phyloP scores from a whole-genome alignment of 2,113 vertebrate genomes.

The Clarias batrachus region DNA sequence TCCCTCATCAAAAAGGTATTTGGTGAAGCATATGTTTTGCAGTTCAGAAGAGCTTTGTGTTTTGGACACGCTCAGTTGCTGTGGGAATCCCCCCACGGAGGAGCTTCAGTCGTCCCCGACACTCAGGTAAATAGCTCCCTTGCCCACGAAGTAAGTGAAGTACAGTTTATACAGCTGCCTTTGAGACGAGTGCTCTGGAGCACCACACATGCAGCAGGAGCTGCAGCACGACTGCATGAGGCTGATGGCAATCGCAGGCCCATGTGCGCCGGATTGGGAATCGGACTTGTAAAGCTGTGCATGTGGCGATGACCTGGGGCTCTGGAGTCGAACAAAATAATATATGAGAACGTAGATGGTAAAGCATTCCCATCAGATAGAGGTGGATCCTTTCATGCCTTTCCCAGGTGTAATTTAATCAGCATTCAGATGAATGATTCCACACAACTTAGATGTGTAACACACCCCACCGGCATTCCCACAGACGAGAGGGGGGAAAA shows the following conservation, averaged over 20 bases:
- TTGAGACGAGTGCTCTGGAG: slow-evolving; percentile 51
- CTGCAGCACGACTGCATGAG: slow-evolving; percentile 33
- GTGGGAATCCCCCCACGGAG: slow-evolving; percentile 29
- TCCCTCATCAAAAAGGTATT: slow-evolving; percentile 28
- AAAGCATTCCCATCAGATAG: slow-evolving; percentile 41
- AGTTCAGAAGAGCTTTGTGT: slow-evolving; percentile 39
- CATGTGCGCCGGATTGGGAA: slow-evolving; percentile 33
- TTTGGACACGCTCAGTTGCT: slow-evolving; percentile 23
- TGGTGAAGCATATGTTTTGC: slow-evolving; percentile 35
- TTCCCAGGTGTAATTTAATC: slow-evolving; percentile 41
- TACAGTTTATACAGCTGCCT: slow-evolving; percentile 59
- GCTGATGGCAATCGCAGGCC: slow-evolving; percentile 58
- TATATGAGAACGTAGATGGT: slow-evolving; percentile 29
- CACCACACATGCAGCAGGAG: slow-evolving; percentile 52
- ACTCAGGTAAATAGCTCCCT: slow-evolving; percentile 57
- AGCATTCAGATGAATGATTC: slow-evolving; percentile 34
- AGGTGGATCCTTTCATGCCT: slow-evolving; percentile 41
- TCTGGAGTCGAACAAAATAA: slow-evolving; percentile 15
- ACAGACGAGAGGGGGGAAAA: neutral
- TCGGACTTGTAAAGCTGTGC: slow-evolving; percentile 30
- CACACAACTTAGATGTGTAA: neutral
- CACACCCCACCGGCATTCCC: slow-evolving; percentile 8
- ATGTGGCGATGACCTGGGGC: slow-evolving; percentile 29
- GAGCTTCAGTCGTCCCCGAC: slow-evolving; percentile 47
- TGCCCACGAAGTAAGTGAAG: slow-evolving; percentile 57